Evolutionary conservation across 2,888 invertebrate species (phyloP), one percentile per base, ranked within the genome.

Genomic region (Polylopha cassiicola): DNA sequence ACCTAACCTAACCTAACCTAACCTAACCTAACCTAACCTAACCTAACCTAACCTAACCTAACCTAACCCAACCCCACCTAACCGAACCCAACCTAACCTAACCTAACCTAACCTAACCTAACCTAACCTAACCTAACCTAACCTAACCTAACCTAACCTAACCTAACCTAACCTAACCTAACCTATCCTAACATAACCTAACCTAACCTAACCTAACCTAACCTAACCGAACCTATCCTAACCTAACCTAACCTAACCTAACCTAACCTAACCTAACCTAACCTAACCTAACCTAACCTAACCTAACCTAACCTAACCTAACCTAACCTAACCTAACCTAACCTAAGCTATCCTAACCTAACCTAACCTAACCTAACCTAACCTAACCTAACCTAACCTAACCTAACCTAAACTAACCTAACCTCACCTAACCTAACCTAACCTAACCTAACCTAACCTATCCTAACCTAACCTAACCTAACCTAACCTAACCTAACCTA

Each of bases 191-290:
- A 31, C 31, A 21, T 31, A 31, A 31, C 31, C 31, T 31, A 31
- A 31, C 31, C 31, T 31, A 31, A 31, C 31, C 31, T 31, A 31
- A 31, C 31, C 31, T 31, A 31, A 31, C 31, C 29, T 29, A 29
- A 29, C 29, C 27, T 27, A 27, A 27, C 36, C 36, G 29, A 36
- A 36, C 36, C 36, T 36, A 36, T 28, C 36, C 36, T 23, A 23
- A 23, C 23, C 27, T 27, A 27, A 27, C 36, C 36, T 37, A 36
- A 36, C 36, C 36, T 36, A 36, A 36, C 36, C 36, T 36, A 36
- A 36, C 36, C 36, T 36, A 36, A 36, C 36, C 36, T 36, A 36
- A 36, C 36, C 36, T 36, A 36, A 36, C 36, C 36, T 36, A 36
- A 36, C 36, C 36, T 36, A 36, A 36, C 36, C 36, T 36, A 36